Evolutionary conservation across 2,113 vertebrate species (phyloP).

Genomic region (Atrichornis clamosus): DNA sequence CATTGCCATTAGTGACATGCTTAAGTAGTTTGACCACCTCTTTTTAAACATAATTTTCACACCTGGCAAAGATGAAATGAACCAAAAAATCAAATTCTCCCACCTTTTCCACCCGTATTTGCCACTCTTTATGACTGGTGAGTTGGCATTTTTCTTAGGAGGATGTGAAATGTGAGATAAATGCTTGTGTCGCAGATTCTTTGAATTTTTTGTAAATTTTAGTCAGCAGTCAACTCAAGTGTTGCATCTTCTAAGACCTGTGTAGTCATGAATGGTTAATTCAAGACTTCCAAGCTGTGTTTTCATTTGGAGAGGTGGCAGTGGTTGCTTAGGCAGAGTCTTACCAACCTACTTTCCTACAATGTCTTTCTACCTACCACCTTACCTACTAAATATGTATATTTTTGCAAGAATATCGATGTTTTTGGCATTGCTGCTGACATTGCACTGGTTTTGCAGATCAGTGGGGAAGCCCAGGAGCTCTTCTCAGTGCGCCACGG

Average conservation of each 20-base stretch:
- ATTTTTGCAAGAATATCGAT: rapidly evolving
- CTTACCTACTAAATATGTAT: rapidly evolving
- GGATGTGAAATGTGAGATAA: not conserved
- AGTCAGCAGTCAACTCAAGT: not conserved
- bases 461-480: conserved; percentile 95
- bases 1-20: not conserved
- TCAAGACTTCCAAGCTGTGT: rapidly evolving
- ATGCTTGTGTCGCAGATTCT: not conserved
- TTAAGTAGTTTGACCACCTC: not conserved
- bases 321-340: not conserved
- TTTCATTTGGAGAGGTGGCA: not conserved
- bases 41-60: conserved; percentile 30
- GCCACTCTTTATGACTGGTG: not conserved
- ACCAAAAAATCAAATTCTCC: not conserved
- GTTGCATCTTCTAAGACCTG: not conserved
- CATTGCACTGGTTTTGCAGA: conserved; percentile 65
- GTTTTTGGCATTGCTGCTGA: not conserved
- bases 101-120: rapidly evolving
- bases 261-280: not conserved
- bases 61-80: not conserved
- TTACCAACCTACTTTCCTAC: not conserved
- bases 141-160: not conserved
- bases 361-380: not conserved
- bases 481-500: conserved; percentile 94
- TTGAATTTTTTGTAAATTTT: not conserved